phyloP scores from a whole-genome alignment of 2,888 invertebrate genomes.

The Cataglyphis albicans region DNA sequence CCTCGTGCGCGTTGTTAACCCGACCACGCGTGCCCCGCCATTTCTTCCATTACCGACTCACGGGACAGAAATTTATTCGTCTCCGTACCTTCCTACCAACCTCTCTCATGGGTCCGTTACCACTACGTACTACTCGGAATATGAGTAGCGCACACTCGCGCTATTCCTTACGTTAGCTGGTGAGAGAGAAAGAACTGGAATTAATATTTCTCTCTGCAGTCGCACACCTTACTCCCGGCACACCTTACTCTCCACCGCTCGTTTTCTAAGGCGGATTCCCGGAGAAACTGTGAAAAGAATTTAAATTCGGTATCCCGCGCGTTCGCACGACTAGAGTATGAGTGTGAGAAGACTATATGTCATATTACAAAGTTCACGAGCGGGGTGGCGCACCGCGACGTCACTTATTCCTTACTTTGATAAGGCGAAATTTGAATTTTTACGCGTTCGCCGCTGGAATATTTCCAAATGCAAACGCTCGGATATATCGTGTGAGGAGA shows the following conservation, averaged over 20 bases:
- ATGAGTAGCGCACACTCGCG: slow-evolving; percentile 70
- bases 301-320: slow-evolving; percentile 71
- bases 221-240: slow-evolving; percentile 24
- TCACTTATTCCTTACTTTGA: slow-evolving; percentile 69
- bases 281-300: slow-evolving; percentile 74
- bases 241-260: slow-evolving; percentile 50
- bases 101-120: slow-evolving; percentile 55
- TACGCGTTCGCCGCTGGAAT: slow-evolving; percentile 56
- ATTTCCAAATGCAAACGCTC: slow-evolving; percentile 19
- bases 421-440: slow-evolving; percentile 67
- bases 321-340: slow-evolving; percentile 59
- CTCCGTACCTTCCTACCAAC: slow-evolving; percentile 53
- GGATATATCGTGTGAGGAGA: slow-evolving; percentile 8
- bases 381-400: slow-evolving; percentile 56
- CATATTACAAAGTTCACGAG: slow-evolving; percentile 71
- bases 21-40: slow-evolving; percentile 59
- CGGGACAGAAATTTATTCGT: slow-evolving; percentile 75
- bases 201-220: slow-evolving; percentile 74
- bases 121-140: slow-evolving; percentile 70
- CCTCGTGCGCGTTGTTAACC: slow-evolving; percentile 69
- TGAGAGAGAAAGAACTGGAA: slow-evolving; percentile 70
- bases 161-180: slow-evolving; percentile 67
- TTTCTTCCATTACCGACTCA: slow-evolving; percentile 71
- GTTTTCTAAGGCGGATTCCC: slow-evolving; percentile 69
- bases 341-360: slow-evolving; percentile 66